These are phyloP conservation scores for Trissolcus basalis DNA, from an alignment of 1,140 invertebrate species.

Conservation along the genomic window DNA sequence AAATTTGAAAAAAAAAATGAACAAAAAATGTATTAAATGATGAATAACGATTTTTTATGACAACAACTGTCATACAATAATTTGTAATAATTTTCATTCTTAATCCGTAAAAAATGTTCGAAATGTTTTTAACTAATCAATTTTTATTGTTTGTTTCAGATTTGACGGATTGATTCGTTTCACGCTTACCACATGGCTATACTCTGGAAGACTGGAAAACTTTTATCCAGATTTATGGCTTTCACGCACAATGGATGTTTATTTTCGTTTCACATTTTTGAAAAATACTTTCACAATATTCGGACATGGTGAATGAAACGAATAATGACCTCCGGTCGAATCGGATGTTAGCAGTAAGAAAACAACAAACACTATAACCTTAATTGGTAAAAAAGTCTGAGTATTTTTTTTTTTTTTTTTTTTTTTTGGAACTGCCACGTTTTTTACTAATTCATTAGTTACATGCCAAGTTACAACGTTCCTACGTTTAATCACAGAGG, in stretches of 20 bases:
- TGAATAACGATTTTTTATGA: no score
- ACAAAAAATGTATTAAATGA: no score
- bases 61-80: no score
- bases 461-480: neutral
- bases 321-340: conserved; percentile 23
- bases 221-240: conserved; percentile 3
- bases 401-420: neutral
- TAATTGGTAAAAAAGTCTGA: neutral
- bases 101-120: no score
- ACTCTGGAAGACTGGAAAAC: neutral
- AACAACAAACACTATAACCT: conserved; percentile 20
- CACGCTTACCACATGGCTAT: neutral
- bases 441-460: neutral
- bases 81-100: no score
- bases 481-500: conserved; percentile 21
- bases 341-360: conserved; percentile 13
- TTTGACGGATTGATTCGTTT: neutral
- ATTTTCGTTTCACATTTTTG: conserved; percentile 10
- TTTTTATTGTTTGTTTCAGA: neutral
- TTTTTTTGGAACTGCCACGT: neutral
- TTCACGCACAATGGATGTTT: conserved; percentile 6
- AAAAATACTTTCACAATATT: conserved; percentile 36
- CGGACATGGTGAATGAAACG: conserved; percentile 14
- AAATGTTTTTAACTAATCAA: no score
- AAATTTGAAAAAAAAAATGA: no score